phyloP scores from a whole-genome alignment of 2,113 vertebrate species.

The Leptobrachium leishanense region DNA sequence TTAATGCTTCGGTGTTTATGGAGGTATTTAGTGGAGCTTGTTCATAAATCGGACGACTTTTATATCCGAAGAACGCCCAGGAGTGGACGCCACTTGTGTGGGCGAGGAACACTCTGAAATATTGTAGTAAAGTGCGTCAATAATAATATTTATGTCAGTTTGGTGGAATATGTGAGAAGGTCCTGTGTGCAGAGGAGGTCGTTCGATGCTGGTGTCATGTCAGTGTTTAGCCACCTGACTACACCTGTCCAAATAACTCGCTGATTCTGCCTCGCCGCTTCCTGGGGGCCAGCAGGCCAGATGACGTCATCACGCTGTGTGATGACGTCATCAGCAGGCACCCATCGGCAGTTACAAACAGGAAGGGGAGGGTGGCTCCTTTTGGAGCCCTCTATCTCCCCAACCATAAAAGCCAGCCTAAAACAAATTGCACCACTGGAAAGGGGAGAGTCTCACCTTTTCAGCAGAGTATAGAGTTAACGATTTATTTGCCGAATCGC shows the following conservation, averaged over 20 bases:
- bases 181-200: neutral
- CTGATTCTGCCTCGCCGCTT: neutral
- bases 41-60: neutral
- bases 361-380: too few species aligned
- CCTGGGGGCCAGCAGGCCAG: too few species aligned
- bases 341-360: too few species aligned
- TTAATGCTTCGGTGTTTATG: neutral
- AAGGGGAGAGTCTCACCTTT: too few species aligned
- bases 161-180: conserved; percentile 8
- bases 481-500: too few species aligned
- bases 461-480: too few species aligned
- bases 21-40: neutral
- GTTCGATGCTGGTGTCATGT: neutral
- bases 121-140: neutral
- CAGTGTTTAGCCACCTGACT: neutral
- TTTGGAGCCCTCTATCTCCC: too few species aligned
- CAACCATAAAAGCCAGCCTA: too few species aligned
- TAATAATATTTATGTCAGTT: conserved; percentile 17
- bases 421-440: too few species aligned
- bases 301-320: too few species aligned
- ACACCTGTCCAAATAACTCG: conserved; percentile 27
- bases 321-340: too few species aligned
- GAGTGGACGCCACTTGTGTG: conserved; percentile 3
- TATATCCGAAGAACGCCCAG: neutral
- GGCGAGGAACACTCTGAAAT: neutral